phyloP scores from a whole-genome alignment of 2,888 invertebrate genomes.

The Drosophila mayaguana region DNA sequence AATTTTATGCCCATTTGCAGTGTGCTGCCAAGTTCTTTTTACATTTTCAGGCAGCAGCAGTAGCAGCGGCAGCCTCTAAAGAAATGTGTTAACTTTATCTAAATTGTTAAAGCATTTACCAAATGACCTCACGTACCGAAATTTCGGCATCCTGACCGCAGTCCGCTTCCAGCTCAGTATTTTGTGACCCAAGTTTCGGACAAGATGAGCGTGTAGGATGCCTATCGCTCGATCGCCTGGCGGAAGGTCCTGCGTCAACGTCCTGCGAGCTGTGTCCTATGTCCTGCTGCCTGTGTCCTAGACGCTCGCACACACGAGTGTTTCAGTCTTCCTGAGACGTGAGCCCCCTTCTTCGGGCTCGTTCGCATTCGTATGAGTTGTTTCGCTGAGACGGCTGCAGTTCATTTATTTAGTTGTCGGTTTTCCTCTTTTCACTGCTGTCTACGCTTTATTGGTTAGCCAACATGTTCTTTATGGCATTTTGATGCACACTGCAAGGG shows the following conservation, averaged over 20 bases:
- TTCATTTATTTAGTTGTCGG: conserved; percentile 61
- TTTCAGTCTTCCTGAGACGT: conserved; percentile 50
- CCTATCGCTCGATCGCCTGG: conserved; percentile 62
- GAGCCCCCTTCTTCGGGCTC: conserved; percentile 40
- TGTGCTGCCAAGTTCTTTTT: conserved; percentile 45
- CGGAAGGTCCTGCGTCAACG: conserved; percentile 25
- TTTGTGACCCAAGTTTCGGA: conserved; percentile 13
- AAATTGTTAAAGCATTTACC: conserved; percentile 83
- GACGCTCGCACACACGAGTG: conserved; percentile 25
- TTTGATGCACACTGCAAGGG: conserved; percentile 71
- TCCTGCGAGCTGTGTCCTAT: background rate
- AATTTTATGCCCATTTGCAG: conserved; percentile 78
- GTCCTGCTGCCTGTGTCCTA: background rate
- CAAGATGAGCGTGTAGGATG: conserved; percentile 31
- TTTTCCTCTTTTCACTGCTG: conserved; percentile 21
- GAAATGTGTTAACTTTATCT: conserved; percentile 84
- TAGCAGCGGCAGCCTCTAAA: conserved; percentile 22
- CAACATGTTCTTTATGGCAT: conserved; percentile 70
- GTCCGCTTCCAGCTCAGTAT: conserved; percentile 5
- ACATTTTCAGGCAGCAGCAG: conserved; percentile 41
- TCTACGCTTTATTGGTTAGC: conserved; percentile 73
- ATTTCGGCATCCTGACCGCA: conserved; percentile 40
- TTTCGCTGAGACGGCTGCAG: conserved; percentile 33
- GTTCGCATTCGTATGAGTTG: conserved; percentile 26
- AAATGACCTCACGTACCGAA: conserved; percentile 82